These are phyloP conservation scores for Tetranychus truncatus DNA, from an alignment of 2,888 invertebrate species.

Conservation along the genomic window DNA sequence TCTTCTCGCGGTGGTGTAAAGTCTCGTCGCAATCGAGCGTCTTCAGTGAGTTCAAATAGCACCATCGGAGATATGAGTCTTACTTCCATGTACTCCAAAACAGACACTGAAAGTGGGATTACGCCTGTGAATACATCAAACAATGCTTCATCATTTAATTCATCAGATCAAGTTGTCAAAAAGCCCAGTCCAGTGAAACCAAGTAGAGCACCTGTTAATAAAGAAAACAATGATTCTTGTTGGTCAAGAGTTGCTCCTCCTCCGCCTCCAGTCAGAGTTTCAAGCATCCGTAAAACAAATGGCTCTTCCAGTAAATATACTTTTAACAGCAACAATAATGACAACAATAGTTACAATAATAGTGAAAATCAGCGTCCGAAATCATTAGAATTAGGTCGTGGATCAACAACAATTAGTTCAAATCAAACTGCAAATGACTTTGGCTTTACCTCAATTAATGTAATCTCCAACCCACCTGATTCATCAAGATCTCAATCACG, in stretches of 20 bases:
- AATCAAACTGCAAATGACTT: background rate
- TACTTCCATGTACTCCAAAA: conserved; percentile 25
- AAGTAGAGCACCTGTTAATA: background rate
- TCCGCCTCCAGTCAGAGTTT: background rate
- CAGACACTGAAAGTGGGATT: conserved; percentile 23
- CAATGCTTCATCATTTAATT: background rate
- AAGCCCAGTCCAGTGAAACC: background rate
- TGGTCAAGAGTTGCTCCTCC: background rate
- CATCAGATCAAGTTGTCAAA: background rate
- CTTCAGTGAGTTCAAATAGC: conserved; percentile 20
- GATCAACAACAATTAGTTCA: background rate
- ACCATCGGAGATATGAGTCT: conserved; percentile 26
- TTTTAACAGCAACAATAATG: background rate
- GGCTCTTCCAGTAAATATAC: background rate
- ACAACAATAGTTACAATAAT: background rate
- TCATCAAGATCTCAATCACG: conserved; percentile 16
- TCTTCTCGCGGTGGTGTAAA: background rate
- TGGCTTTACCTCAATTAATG: background rate
- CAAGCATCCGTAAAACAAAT: background rate
- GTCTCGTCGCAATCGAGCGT: background rate
- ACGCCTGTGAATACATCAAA: conserved; percentile 12
- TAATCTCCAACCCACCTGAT: background rate
- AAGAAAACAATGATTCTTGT: background rate
- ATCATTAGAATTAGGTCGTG: background rate
- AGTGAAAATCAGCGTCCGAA: background rate